A percentile compares a stretch with the other conserved stretches of the same genome.
Conservation (phyloP, 2,113 vertebrate species). For the Tachysurus vachellii region DNA sequence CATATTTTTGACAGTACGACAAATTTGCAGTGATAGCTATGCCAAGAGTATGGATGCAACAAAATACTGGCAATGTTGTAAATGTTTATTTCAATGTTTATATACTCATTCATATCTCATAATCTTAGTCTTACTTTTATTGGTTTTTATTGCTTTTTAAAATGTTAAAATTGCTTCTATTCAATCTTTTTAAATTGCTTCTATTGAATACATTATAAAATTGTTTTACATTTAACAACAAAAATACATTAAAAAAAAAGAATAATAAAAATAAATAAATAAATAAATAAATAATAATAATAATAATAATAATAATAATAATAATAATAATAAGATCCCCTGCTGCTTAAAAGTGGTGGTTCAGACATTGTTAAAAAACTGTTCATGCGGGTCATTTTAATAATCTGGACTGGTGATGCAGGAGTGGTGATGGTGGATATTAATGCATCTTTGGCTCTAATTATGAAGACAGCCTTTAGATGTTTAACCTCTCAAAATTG, state of each 20-base stretch:
- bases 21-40: neutral
- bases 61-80: neutral
- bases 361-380: no score
- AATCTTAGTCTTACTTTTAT: neutral
- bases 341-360: neutral
- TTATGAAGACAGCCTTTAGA: neutral
- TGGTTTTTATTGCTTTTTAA: neutral
- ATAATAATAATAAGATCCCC: neutral
- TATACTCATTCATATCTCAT: neutral
- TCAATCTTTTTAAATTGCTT: neutral
- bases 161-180: no score
- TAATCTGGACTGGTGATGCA: neutral
- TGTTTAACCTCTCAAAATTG: neutral
- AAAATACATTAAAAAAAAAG: no score
- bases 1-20: neutral
- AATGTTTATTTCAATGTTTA: neutral
- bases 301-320: no score
- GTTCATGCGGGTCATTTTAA: neutral
- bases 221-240: no score
- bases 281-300: no score
- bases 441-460: neutral
- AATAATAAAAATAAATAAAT: no score
- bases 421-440: neutral
- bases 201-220: no score
- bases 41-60: neutral